Base-by-base conservation (phyloP, 2,113 vertebrate genomes). In the Gymnocephalus cernua region DNA sequence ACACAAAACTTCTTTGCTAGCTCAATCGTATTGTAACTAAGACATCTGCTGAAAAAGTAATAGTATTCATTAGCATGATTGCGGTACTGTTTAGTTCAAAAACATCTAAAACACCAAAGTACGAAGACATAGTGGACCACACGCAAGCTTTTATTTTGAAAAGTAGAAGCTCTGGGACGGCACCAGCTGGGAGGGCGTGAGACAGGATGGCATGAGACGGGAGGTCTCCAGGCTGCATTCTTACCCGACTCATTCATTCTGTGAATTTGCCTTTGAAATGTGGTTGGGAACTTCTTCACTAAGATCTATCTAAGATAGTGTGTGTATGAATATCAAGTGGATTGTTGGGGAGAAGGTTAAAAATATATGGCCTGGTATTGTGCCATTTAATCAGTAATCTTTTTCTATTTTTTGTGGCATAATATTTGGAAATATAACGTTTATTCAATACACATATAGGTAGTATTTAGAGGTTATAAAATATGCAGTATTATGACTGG, bases 261-360 rank as follows among this genome's bases (percentile, higher is more conserved):
- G 23, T 69, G 57, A 44, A 53, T 69, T 53, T 53, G 16, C 56
- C n/a, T 44, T 50, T 70, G 16, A 67, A 67, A 68, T 59, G 19
- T 47, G n/a, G 3, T 25, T 51, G 45, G 13, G 29, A 51, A 15
- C 29, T 6, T 73, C 25, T 45, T 12, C 18, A 29, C n/a, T n/a
- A n/a, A n/a, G n/a, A n/a, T n/a, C n/a, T n/a, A 58, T 29, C 4
- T 57, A 41, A 15, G 38, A 25, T 6, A 14, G 4, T 32, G 56
- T 25, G 35, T 44, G 16, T 21, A 25, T 48, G 57, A 61, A 61
- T 72, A 58, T 18, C 8, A 44, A 41, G 19, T 13, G 15, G 19
- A 68, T 11, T 56, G 32, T 16, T 41, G 21, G 44, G 19, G 25
- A 47, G 21, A 47, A 16, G 7, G 27, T 59, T 58, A n/a, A n/a